Evolutionary conservation across 2,888 invertebrate genomes (phyloP), one percentile per base, ranked within the genome.

Genomic region (Andrena trimmerana): DNA sequence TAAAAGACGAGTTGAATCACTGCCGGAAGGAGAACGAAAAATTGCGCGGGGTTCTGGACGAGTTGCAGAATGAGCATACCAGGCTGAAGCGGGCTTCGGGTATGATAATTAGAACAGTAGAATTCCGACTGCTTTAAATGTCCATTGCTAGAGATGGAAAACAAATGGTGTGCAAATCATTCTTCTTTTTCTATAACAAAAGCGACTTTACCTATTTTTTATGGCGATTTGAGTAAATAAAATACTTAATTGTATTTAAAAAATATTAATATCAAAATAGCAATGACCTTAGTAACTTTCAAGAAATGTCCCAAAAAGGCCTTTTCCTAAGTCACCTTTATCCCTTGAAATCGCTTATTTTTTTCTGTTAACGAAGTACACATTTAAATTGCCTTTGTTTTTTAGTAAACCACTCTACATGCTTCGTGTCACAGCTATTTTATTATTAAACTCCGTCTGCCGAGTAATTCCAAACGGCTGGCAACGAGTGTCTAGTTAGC

Each of bases 21-120:
- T 76, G 76, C 27, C 85, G 60, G 36, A 57, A 62, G n/a, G 69
- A 75, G 20, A 66, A 62, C 13, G 70, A 74, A n/a, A 42, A 20
- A 8, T 8, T 81, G 24, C 48, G 50, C 36, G 29, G 29, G 42
- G 42, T 66, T 20, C 20, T 77, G 60, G 48, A 48, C 13, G 8
- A 59, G 1, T 50, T 59, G 65, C 27, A 36, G 29, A 31, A 4
- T 0, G 62, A 62, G 42, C 29, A 67, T 24, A n/a, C 2, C 2
- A 10, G 33, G 60, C 10, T 82, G 48, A 81, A 33, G 31, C 48
- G 24, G 16, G 4, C 13, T 24, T 0, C 72, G 74, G 83, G 77
- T 83, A 7, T 31, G 77, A 63, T 68, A 59, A 72, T 16, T 75
- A 27, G 5, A 27, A 24, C 20, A 63, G n/a, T 27, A 65, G 20